Percentiles rank a stretch among this genome's conserved stretches.
Conservation (phyloP, 2,797 vertebrate species). For the Sebastes kiyomatsui region DNA sequence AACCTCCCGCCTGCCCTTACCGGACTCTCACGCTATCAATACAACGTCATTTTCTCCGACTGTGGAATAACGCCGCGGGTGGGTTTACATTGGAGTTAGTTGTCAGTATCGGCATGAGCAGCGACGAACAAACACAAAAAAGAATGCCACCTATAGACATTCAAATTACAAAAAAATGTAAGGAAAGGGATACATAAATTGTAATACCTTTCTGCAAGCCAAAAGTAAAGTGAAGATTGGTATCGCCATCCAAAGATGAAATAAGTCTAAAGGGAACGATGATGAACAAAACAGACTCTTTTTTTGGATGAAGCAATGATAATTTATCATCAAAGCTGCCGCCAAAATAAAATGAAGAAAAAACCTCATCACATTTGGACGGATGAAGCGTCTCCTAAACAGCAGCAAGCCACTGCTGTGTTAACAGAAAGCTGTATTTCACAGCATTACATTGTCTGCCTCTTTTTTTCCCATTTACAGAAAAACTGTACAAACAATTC, state of each 20-base stretch:
- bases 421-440: constrained; percentile 8
- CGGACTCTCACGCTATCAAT: too few relatives aligned
- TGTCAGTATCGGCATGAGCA: not conserved
- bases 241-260: constrained; percentile 10
- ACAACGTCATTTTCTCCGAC: too few relatives aligned
- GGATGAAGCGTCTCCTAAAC: constrained; percentile 27
- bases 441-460: not conserved
- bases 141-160: not conserved
- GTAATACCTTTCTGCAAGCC: constrained; percentile 12
- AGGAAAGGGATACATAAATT: not conserved
- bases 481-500: not conserved
- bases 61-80: too few relatives aligned
- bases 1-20: too few relatives aligned
- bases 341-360: constrained; percentile 26
- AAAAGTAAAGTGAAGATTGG: not conserved
- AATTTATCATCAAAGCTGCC: constrained; percentile 37
- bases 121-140: not conserved
- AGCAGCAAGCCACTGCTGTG: not conserved
- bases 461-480: not conserved
- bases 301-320: constrained; percentile 32
- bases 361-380: constrained; percentile 31
- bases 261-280: constrained; percentile 30
- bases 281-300: constrained; percentile 13
- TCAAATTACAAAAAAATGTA: not conserved
- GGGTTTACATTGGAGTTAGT: too few relatives aligned